A percentile compares a stretch with the other conserved stretches of the same genome.
Evolutionary conservation across 53 echinoderm and acorn worm species (phyloP).

Genomic region (Henricia sp.): DNA sequence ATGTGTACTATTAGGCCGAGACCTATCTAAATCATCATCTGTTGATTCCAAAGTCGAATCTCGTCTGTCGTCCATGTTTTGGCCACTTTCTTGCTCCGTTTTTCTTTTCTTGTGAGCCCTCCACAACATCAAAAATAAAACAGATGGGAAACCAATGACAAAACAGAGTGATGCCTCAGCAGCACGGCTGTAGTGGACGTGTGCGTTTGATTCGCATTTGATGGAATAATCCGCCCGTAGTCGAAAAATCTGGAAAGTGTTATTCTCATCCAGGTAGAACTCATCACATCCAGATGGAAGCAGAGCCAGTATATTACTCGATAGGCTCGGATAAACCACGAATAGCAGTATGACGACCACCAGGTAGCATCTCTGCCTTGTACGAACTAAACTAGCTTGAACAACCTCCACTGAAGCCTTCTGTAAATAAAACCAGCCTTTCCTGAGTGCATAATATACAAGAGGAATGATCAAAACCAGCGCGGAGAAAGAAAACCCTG

Average conservation of each 20-base stretch:
- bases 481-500: constrained; percentile 10
- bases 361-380: constrained; percentile 20
- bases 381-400: neutral
- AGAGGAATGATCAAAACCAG: neutral
- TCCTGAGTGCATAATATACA: neutral
- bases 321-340: constrained; percentile 61
- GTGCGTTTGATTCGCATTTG: constrained; percentile 29
- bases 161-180: constrained; percentile 49
- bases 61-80: neutral
- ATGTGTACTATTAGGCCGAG: neutral
- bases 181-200: neutral
- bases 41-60: neutral
- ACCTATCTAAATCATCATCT: neutral
- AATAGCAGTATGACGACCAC: constrained; percentile 53
- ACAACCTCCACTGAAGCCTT: neutral
- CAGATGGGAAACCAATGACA: constrained; percentile 61
- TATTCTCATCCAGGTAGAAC: constrained; percentile 45
- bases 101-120: neutral
- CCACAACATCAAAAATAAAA: constrained; percentile 45
- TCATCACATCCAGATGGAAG: constrained; percentile 52
- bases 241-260: neutral
- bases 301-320: constrained; percentile 48
- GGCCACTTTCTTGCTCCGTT: neutral
- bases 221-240: constrained; percentile 63
- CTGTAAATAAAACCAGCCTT: neutral